Percentiles rank a stretch among this genome's conserved stretches.
Evolutionary conservation across 2,888 invertebrate genomes (phyloP).

Genomic region (Coecobrya sp.): DNA sequence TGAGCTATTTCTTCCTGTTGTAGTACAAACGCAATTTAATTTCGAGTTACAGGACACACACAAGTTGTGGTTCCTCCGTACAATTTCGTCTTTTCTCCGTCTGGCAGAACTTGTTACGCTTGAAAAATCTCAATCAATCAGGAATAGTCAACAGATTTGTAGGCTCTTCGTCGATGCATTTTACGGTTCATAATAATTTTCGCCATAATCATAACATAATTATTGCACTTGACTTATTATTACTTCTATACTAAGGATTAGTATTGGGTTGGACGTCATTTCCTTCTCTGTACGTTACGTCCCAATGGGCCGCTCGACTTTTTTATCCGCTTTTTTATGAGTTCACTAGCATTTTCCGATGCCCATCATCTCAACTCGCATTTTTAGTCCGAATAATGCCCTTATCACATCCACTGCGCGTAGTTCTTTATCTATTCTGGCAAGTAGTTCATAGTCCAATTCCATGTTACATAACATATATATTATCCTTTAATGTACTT

Average conservation of each 20-base stretch:
- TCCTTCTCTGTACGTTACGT: background rate
- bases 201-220: background rate
- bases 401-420: background rate
- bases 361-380: background rate
- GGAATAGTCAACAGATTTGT: background rate
- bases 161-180: background rate
- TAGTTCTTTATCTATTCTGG: conserved; percentile 28
- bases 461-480: too few species aligned
- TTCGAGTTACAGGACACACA: background rate
- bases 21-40: background rate
- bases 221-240: background rate
- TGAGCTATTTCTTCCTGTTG: background rate
- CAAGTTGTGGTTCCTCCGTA: background rate
- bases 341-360: conserved; percentile 26
- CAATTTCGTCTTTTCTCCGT: background rate
- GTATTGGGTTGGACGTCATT: background rate
- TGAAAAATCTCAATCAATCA: too few species aligned
- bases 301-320: background rate
- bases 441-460: background rate
- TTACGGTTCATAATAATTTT: background rate
- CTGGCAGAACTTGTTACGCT: background rate
- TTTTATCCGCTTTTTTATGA: conserved; percentile 1
- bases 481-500: background rate
- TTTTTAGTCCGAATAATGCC: background rate
- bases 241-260: background rate